These are phyloP conservation scores for Gambelia wislizenii DNA, from an alignment of 2,797 vertebrate species.

Conservation along the genomic window DNA sequence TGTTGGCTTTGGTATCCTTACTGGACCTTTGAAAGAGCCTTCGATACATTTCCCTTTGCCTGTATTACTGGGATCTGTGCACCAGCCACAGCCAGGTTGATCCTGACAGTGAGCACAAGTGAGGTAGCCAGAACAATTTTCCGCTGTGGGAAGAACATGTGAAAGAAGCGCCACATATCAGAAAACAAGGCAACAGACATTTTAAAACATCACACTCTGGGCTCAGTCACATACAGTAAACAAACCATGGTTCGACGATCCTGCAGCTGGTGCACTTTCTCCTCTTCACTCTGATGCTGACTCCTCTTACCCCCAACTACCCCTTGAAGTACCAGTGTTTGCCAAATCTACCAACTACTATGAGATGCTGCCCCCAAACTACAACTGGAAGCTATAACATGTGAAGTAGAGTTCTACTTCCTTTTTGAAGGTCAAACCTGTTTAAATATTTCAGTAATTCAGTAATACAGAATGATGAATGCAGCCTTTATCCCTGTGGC, in stretches of 20 bases:
- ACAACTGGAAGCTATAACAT: background rate
- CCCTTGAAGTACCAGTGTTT: background rate
- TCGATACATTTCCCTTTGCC: slow-evolving; percentile 95
- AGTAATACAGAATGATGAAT: background rate
- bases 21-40: slow-evolving; percentile 90
- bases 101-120: slow-evolving; percentile 94
- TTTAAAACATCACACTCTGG: background rate
- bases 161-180: background rate
- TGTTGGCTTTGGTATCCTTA: slow-evolving; percentile 81
- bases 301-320: background rate
- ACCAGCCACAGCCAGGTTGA: slow-evolving; percentile 97
- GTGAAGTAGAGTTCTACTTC: background rate
- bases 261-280: too few species aligned
- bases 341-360: background rate
- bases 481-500: background rate
- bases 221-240: too few species aligned
- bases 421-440: background rate
- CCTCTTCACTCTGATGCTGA: background rate
- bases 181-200: background rate
- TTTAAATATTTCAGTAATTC: background rate
- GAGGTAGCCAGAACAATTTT: slow-evolving; percentile 96
- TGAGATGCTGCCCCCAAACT: background rate
- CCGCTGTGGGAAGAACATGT: slow-evolving; percentile 70
- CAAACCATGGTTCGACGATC: too few species aligned
- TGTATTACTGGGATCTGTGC: slow-evolving; percentile 94